Conservation (phyloP, 2,888 invertebrate genomes). For the Panorpa germanica region DNA sequence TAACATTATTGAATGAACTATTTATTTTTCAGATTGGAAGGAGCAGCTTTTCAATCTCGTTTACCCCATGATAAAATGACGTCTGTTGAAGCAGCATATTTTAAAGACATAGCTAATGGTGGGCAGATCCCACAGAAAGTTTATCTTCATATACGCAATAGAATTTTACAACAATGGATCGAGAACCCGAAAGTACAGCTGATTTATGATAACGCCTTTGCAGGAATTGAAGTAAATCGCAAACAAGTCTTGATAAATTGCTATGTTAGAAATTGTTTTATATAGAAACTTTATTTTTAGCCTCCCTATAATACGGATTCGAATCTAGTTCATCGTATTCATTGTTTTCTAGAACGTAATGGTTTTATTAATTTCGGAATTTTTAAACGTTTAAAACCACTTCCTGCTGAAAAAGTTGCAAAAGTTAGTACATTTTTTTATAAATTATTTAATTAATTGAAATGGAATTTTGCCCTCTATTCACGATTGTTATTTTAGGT, state of each 20-base stretch:
- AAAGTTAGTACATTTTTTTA: conserved; percentile 48
- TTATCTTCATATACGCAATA: conserved; percentile 80
- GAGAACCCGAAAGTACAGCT: conserved; percentile 88
- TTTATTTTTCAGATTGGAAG: conserved; percentile 47
- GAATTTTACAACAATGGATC: conserved; percentile 85
- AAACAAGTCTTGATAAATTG: no score
- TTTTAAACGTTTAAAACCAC: conserved; percentile 68
- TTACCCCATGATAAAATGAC: conserved; percentile 90
- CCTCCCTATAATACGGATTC: conserved; percentile 88
- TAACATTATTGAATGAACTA: conserved; percentile 2
- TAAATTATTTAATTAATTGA: conserved; percentile 50
- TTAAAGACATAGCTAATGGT: conserved; percentile 76
- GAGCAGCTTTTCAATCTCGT: conserved; percentile 85
- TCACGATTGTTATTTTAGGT: conserved; percentile 6
- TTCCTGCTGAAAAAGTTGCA: conserved; percentile 41
- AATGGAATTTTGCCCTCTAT: conserved; percentile 1
- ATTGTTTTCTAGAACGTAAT: conserved; percentile 84
- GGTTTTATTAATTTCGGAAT: conserved; percentile 97
- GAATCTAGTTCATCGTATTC: conserved; percentile 62
- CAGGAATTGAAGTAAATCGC: conserved; percentile 48
- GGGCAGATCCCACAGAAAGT: conserved; percentile 69
- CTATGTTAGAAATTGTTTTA: background rate
- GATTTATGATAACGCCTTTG: conserved; percentile 59
- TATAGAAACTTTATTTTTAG: conserved; percentile 20
- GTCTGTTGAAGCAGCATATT: conserved; percentile 80